Conservation (phyloP, 2,888 invertebrate genomes). For the Phortica okadai region DNA sequence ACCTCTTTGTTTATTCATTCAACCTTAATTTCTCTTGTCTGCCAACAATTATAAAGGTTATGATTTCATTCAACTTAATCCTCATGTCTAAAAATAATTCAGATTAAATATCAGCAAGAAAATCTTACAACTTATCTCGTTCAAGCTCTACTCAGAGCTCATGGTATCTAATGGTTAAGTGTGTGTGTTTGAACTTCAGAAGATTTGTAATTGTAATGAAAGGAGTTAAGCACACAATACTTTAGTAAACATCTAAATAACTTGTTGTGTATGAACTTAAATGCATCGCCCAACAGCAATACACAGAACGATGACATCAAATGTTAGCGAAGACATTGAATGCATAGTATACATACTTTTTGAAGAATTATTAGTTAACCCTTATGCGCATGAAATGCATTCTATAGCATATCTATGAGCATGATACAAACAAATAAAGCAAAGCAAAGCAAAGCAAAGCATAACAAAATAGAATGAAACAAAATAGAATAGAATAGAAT, state of each 20-base stretch:
- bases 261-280: neutral
- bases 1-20: no score
- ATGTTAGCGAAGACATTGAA: neutral
- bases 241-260: neutral
- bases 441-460: no score
- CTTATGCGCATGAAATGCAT: conserved; percentile 6
- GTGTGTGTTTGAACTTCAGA: no score
- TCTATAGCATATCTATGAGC: neutral
- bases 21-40: no score
- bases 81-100: no score
- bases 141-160: no score
- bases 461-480: neutral
- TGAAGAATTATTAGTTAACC: conserved; percentile 10
- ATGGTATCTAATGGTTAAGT: no score
- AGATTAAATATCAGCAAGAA: no score
- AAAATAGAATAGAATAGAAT: neutral
- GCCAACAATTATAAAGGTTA: no score
- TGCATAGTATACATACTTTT: neutral
- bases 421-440: neutral
- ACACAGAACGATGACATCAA: neutral
- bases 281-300: neutral
- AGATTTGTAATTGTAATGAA: no score
- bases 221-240: neutral
- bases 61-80: no score
- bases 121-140: no score